phyloP scores from a whole-genome alignment of 1,140 invertebrate genomes.

The Conus betulinus region DNA sequence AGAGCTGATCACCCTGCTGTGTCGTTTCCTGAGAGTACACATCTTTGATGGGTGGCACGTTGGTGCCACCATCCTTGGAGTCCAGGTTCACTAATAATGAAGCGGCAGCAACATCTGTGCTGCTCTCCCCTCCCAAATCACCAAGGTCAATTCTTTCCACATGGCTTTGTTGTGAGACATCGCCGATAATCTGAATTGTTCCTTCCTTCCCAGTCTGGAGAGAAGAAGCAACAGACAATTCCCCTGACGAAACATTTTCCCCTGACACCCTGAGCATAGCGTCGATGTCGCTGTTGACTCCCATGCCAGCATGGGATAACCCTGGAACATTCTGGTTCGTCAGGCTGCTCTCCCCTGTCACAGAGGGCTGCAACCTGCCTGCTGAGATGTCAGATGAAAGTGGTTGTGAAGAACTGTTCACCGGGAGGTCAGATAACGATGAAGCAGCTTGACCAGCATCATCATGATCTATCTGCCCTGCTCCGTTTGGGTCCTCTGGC shows the following conservation, averaged over 20 bases:
- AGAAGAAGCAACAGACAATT: too few relatives aligned
- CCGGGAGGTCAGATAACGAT: not conserved
- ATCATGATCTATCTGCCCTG: not conserved
- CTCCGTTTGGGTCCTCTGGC: not conserved
- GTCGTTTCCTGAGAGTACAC: not conserved
- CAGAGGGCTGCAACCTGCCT: not conserved
- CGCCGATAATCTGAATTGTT: not conserved
- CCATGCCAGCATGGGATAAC: not conserved
- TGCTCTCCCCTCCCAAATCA: not conserved
- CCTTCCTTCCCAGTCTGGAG: not conserved
- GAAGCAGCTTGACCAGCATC: too few relatives aligned
- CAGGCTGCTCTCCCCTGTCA: not conserved
- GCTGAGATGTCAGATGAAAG: not conserved
- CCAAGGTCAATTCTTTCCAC: not conserved
- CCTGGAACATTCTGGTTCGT: not conserved
- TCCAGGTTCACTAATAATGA: too few relatives aligned
- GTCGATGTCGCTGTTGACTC: not conserved
- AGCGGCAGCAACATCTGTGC: not conserved
- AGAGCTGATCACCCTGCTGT: not conserved
- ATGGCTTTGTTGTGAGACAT: not conserved
- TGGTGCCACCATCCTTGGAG: too few relatives aligned
- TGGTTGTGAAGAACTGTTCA: too few relatives aligned
- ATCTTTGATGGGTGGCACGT: too few relatives aligned
- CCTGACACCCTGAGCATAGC: not conserved
- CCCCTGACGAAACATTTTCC: too few relatives aligned